Percentiles rank a stretch among this genome's conserved stretches.
Evolutionary conservation across 2,113 vertebrate species (phyloP).

Genomic region (Alouatta palliata): DNA sequence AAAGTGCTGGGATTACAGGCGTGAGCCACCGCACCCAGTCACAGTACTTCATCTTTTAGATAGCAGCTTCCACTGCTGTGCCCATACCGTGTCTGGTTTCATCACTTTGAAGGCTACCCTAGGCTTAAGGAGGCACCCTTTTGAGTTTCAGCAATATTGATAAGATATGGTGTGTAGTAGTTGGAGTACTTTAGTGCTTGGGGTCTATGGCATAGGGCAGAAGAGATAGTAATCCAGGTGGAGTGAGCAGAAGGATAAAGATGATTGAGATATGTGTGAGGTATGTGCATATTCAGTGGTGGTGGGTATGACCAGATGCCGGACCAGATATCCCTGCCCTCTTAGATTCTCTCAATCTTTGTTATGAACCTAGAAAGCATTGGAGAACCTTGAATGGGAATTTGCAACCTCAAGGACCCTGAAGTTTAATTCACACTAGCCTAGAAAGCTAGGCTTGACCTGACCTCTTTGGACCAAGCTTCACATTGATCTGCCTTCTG

Average conservation of each 20-base stretch:
- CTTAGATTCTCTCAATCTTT: background rate
- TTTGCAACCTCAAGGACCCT: background rate
- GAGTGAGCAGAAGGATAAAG: background rate
- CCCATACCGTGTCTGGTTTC: background rate
- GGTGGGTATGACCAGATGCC: background rate
- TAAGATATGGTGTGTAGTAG: background rate
- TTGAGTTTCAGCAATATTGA: background rate
- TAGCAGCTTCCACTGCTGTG: background rate
- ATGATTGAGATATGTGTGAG: background rate
- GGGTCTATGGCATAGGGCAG: background rate
- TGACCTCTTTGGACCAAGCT: background rate
- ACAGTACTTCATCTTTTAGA: background rate
- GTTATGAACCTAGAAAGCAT: background rate
- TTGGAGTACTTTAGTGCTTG: background rate
- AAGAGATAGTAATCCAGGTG: background rate
- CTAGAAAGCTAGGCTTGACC: background rate
- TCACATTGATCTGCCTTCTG: background rate
- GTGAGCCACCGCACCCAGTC: no score
- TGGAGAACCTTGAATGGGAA: slow-evolving; percentile 14
- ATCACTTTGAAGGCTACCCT: background rate
- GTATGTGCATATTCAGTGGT: background rate
- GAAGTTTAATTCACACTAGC: background rate
- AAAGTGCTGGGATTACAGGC: no score
- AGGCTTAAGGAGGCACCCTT: background rate
- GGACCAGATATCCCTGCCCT: background rate